These are phyloP conservation scores for Phrynocephalus forsythii DNA, from an alignment of 2,797 vertebrate genomes.

Conservation along the genomic window DNA sequence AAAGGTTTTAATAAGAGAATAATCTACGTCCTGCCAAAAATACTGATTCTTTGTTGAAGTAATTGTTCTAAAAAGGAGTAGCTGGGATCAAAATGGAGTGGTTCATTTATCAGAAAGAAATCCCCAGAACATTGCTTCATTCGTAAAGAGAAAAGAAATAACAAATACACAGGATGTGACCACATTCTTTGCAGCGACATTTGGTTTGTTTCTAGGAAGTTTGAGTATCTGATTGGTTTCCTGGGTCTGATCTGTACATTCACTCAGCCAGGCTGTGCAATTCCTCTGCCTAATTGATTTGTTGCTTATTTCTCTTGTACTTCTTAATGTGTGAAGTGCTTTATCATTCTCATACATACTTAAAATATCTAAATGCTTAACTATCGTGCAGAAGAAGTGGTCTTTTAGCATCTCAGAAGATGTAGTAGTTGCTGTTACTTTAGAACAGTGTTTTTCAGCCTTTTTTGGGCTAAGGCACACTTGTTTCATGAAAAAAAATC, in stretches of 20 bases:
- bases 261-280: not conserved
- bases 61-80: slow-evolving; percentile 33
- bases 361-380: not conserved
- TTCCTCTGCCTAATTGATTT: not conserved
- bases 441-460: too few species aligned
- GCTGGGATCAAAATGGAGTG: slow-evolving; percentile 9
- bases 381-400: not conserved
- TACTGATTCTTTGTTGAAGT: slow-evolving; percentile 25
- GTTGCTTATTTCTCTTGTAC: not conserved
- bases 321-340: slow-evolving; percentile 11
- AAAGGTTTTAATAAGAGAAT: slow-evolving; percentile 31
- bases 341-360: not conserved
- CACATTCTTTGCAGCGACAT: not conserved
- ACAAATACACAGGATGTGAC: slow-evolving; percentile 17
- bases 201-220: slow-evolving; percentile 13
- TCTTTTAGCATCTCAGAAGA: not conserved
- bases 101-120: slow-evolving; percentile 50
- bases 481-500: too few species aligned
- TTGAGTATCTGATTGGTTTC: not conserved
- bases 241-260: slow-evolving; percentile 10
- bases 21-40: slow-evolving; percentile 21
- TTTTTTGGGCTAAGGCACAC: too few species aligned
- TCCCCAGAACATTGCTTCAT: slow-evolving; percentile 55
- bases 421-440: not conserved
- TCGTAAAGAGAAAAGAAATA: slow-evolving; percentile 31